These are phyloP conservation scores for Tetranychus piercei DNA, from an alignment of 2,888 invertebrate genomes.

Conservation along the genomic window DNA sequence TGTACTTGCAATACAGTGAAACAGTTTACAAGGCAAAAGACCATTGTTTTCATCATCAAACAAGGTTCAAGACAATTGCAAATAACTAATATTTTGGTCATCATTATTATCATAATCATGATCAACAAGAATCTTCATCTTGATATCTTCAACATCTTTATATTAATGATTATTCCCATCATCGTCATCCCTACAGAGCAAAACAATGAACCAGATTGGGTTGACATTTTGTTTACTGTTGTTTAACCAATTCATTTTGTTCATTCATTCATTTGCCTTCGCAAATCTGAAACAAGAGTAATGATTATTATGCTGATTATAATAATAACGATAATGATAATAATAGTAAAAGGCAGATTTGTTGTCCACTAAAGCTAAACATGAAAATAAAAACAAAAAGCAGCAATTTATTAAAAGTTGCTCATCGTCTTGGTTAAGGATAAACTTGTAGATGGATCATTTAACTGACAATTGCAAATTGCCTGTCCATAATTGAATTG, in stretches of 20 bases:
- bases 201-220: slow-evolving; percentile 1
- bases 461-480: not conserved
- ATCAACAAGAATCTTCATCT: no score
- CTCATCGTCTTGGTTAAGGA: not conserved
- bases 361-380: no score
- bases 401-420: no score
- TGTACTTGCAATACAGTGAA: no score
- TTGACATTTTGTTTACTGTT: not conserved
- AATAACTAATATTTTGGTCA: no score
- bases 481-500: not conserved
- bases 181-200: not conserved
- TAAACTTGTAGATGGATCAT: slow-evolving; percentile 1
- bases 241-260: not conserved
- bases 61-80: no score
- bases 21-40: no score
- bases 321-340: not conserved
- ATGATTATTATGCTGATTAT: not conserved
- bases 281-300: not conserved
- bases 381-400: no score
- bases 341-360: not conserved
- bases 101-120: no score
- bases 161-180: no score
- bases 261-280: not conserved
- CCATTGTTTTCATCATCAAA: no score
- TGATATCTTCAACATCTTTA: no score